Evolutionary conservation across 2,888 invertebrate species (phyloP), one percentile per base, ranked within the genome.

Genomic region (Smittia sp.): DNA sequence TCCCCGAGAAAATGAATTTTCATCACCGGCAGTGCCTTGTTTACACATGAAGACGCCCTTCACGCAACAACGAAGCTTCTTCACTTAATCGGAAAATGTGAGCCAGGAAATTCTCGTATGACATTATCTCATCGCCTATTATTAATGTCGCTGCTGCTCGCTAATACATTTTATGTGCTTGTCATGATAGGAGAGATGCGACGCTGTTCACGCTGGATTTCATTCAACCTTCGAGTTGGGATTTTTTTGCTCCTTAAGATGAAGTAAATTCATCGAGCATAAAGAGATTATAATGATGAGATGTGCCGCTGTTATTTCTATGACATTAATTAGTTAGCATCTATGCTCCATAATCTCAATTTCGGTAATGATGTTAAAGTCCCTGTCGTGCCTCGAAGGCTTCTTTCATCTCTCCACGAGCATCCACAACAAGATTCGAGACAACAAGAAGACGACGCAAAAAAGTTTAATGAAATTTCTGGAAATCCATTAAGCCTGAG

Each of bases 101-200:
- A 13, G 46, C 15, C 11, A 46, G 15, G 46, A 46, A 46, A n/a
- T n/a, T 65, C 32, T 32, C n/a, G 22, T 67, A 41, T 67, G 67
- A 46, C 67, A 46, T 46, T 67, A 46, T 46, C 46, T 46, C 6
- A 24, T 38, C 20, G 7, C 32, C 32, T 66, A 39, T 39, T 66
- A 41, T 67, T 67, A 67, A 67, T 67, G 67, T 41, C 67, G 66
- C 38, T 15, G 54, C 58, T 46, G 46, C 15, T 46, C 46, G 46
- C 46, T 46, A n/a, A 46, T 46, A 46, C n/a, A 46, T 46, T 46
- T 46, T 46, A 46, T 46, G 46, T 46, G 46, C 11, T n/a, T 15
- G 15, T 46, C 46, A 46, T 46, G 46, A 46, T n/a, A 46, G 46
- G n/a, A 46, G 11, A 15, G 46, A 15, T 32, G 46, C 6, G 46